Evolutionary conservation across 2,888 invertebrate species (phyloP).

Genomic region (Corythucha ciliata): DNA sequence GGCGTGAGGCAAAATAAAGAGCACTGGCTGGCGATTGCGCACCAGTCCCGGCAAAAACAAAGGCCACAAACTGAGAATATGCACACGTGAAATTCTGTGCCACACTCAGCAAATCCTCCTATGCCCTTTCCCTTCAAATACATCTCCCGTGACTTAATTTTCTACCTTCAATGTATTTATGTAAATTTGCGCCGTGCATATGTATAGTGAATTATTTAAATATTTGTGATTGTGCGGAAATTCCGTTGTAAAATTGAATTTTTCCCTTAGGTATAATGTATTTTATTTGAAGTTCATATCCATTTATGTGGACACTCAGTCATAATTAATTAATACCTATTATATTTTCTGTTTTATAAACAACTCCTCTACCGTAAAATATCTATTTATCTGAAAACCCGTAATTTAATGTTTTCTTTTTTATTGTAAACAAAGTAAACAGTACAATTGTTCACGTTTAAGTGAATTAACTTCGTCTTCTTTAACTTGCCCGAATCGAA

Average conservation of each 20-base stretch:
- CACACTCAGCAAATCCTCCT: no score
- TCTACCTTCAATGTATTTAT: background rate
- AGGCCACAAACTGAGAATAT: constrained; percentile 11
- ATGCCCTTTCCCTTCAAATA: no score
- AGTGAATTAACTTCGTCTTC: no score
- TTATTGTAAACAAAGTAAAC: no score
- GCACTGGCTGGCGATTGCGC: constrained; percentile 72
- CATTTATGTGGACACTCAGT: constrained; percentile 2
- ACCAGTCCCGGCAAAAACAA: constrained; percentile 30
- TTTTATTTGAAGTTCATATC: background rate
- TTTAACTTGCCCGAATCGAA: no score
- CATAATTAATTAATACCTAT: no score
- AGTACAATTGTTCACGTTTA: no score
- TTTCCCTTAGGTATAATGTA: background rate
- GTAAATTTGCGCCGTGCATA: background rate
- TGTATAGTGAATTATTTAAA: background rate
- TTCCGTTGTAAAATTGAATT: background rate
- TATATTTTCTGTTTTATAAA: constrained; percentile 3
- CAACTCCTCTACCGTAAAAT: background rate
- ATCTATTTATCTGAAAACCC: no score
- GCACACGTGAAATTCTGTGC: background rate
- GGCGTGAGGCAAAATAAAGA: constrained; percentile 72
- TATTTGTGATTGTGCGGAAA: background rate
- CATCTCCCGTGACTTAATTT: background rate
- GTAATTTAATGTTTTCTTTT: no score